A percentile compares a stretch with the other conserved stretches of the same genome.
These are phyloP conservation scores for Drosophila biarmipes DNA, from an alignment of 1,140 invertebrate genomes.

Conservation along the genomic window DNA sequence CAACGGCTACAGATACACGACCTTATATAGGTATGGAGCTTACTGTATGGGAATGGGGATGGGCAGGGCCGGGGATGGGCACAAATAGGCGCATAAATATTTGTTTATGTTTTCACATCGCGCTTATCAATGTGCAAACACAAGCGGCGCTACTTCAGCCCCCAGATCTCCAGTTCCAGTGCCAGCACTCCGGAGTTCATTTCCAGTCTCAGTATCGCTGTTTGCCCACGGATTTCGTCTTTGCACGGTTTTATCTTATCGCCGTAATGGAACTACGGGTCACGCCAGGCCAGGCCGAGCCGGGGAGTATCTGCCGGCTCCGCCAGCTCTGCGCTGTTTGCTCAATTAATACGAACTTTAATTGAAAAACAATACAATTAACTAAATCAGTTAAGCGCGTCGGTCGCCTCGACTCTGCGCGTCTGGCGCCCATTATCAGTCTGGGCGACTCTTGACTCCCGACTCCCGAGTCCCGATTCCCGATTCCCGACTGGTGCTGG, in stretches of 20 bases:
- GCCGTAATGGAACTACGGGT: conserved; percentile 26
- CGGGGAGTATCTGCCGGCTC: conserved; percentile 12
- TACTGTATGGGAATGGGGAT: conserved; percentile 3
- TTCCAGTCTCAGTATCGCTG: conserved; percentile 10
- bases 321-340: conserved; percentile 45
- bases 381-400: conserved; percentile 81
- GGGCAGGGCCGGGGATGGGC: conserved; percentile 17
- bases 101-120: conserved; percentile 69
- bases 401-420: conserved; percentile 28
- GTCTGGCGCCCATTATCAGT: conserved; percentile 54
- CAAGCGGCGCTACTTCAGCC: conserved; percentile 33
- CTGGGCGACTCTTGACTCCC: conserved; percentile 4
- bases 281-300: conserved; percentile 37
- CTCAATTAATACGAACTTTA: conserved; percentile 81
- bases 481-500: background rate
- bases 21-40: conserved; percentile 6
- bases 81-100: conserved; percentile 71
- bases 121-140: conserved; percentile 73
- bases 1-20: conserved; percentile 14
- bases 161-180: background rate
- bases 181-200: background rate
- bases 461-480: too few species aligned
- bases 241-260: conserved; percentile 64
- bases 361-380: conserved; percentile 84
- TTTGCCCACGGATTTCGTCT: conserved; percentile 38